phyloP scores from a whole-genome alignment of 1,140 invertebrate species.

The Choristoneura fumiferana region DNA sequence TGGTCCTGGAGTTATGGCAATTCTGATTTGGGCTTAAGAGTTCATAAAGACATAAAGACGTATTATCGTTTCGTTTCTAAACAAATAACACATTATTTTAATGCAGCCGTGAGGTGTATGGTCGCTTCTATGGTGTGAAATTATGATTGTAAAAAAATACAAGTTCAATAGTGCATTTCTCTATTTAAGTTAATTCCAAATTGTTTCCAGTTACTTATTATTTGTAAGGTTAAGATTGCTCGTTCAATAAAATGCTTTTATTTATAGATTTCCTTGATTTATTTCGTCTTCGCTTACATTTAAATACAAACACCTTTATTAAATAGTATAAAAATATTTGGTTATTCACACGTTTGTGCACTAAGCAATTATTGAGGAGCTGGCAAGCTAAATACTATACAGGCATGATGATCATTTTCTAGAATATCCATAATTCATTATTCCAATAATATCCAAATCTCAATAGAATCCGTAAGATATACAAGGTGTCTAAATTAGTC shows the following conservation, averaged over 20 bases:
- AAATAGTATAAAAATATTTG: conserved; percentile 15
- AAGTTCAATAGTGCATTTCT: too few species aligned
- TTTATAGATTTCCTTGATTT: not conserved
- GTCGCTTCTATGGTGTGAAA: too few species aligned
- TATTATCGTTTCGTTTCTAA: too few species aligned
- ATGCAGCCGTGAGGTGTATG: too few species aligned
- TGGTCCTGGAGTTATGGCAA: not conserved
- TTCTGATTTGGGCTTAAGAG: not conserved
- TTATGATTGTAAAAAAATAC: too few species aligned
- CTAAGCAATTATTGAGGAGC: not conserved
- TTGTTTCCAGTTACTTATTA: conserved; percentile 1
- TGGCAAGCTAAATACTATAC: not conserved
- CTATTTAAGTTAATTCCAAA: not conserved
- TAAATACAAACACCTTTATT: not conserved
- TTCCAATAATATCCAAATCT: not conserved
- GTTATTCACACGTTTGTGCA: not conserved
- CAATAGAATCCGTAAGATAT: not conserved
- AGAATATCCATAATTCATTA: not conserved
- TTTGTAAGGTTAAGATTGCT: not conserved
- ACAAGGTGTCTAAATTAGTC: too few species aligned
- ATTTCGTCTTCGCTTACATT: not conserved
- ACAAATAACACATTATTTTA: too few species aligned
- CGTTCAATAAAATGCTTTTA: conserved; percentile 9
- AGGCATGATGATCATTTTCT: not conserved
- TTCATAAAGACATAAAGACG: not conserved